Evolutionary conservation across 2,113 vertebrate species (phyloP), one percentile per base, ranked within the genome.

Genomic region (Melanerpes aurifrons): DNA sequence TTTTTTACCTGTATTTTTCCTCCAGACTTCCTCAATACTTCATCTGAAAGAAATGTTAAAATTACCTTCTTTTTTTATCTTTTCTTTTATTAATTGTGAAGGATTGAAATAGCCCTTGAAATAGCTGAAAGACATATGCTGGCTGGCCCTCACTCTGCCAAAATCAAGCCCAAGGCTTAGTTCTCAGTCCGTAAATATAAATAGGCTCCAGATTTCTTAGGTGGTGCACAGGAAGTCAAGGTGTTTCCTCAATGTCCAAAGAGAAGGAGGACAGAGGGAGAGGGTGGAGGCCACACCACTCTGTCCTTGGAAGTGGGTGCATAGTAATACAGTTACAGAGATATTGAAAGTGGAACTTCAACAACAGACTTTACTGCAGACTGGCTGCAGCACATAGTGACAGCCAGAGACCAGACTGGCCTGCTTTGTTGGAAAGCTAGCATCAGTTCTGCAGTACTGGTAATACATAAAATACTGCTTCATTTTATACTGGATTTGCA

Each of bases 351-450:
- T 4, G 7, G 22, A 57, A 21, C 7, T 69, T 58, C n/a, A 70
- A 22, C 0, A 24, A 9, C 59, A 61, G 3, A 31, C 32, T 35
- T 24, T 40, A 10, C 17, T 1, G 2, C 8, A 57, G 50, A 16
- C 67, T 28, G 13, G 32, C 31, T 37, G n/a, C 47, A 31, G 56
- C 25, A 17, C 0, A 1, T 15, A 24, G 25, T 4, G 17, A 10
- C 0, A 1, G 37, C 1, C 1, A 0, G 16, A 37, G 28, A 56
- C 7, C 62, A 78, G 48, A 25, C 14, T 17, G 21, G 2, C 5
- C 31, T 22, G 15, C 32, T 75, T n/a, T 28, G 7, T 1, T 37
- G 59, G 29, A 79, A 87, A 82, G 40, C 7, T 59, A 47, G 8
- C 32, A 48, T 31, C 29, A 37, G 8, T 29, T 64, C 54, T 50